Conservation (phyloP, 2,797 vertebrate species). For the Echeneis naucrates region DNA sequence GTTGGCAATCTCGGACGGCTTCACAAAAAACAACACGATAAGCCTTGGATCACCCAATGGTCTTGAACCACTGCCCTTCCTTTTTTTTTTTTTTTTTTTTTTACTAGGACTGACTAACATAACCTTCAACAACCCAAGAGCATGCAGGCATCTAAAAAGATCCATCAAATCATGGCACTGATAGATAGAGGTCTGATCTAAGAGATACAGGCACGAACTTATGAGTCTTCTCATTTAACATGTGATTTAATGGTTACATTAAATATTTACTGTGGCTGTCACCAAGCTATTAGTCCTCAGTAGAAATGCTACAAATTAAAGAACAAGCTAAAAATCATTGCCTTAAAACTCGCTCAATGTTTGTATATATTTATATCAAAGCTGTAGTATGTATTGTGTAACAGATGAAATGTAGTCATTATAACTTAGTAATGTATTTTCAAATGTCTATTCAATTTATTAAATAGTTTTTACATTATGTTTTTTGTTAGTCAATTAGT, state of each 20-base stretch:
- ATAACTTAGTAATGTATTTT: no score
- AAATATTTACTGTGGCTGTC: background rate
- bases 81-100: conserved; percentile 35
- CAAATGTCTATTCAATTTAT: no score
- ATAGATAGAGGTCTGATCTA: conserved; percentile 24
- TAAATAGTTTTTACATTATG: no score
- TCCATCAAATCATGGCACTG: conserved; percentile 16
- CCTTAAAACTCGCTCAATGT: no score
- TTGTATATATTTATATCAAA: no score
- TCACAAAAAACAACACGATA: conserved; percentile 36
- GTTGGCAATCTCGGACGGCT: conserved; percentile 21
- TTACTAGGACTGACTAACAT: conserved; percentile 62
- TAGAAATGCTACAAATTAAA: background rate
- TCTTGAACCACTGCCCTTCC: conserved; percentile 29
- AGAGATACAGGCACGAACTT: no score
- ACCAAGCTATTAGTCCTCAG: background rate
- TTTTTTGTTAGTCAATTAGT: no score
- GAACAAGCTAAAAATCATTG: no score
- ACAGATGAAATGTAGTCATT: no score
- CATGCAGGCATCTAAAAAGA: conserved; percentile 6
- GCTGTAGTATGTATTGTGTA: no score
- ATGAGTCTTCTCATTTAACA: conserved; percentile 12
- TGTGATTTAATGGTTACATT: background rate
- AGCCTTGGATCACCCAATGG: conserved; percentile 53
- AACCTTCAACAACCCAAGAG: conserved; percentile 41